Conservation (phyloP, 2,888 invertebrate genomes). For the Ophion costatus region DNA sequence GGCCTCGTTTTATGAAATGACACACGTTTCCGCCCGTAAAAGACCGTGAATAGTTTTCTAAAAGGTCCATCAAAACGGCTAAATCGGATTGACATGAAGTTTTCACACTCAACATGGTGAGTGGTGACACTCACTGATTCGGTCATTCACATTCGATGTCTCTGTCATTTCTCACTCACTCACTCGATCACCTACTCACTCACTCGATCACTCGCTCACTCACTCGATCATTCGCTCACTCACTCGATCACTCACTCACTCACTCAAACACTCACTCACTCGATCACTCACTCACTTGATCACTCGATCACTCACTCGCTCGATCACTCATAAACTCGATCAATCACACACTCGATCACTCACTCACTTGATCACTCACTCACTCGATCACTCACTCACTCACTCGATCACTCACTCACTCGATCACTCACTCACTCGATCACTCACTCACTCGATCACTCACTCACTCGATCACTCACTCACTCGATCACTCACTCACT, state of each 20-base stretch:
- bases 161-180: conserved; percentile 42
- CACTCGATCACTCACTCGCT: too few species aligned
- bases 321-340: conserved; percentile 16
- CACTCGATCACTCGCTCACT: conserved; percentile 65
- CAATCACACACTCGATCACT: conserved; percentile 55
- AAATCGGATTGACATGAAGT: too few species aligned
- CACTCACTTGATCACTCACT: conserved; percentile 62
- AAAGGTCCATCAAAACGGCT: too few species aligned
- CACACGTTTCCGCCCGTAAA: too few species aligned
- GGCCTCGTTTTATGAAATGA: too few species aligned
- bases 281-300: too few species aligned
- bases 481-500: not conserved
- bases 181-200: conserved; percentile 63
- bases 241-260: too few species aligned
- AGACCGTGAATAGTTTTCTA: too few species aligned
- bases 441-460: not conserved
- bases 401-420: conserved; percentile 68
- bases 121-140: too few species aligned
- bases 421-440: conserved; percentile 42
- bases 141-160: too few species aligned
- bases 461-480: not conserved
- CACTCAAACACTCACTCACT: too few species aligned
- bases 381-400: conserved; percentile 64
- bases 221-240: conserved; percentile 72
- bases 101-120: too few species aligned